Conservation (phyloP, 64 coral and sea anemone species). For the Stylophora pistillata region DNA sequence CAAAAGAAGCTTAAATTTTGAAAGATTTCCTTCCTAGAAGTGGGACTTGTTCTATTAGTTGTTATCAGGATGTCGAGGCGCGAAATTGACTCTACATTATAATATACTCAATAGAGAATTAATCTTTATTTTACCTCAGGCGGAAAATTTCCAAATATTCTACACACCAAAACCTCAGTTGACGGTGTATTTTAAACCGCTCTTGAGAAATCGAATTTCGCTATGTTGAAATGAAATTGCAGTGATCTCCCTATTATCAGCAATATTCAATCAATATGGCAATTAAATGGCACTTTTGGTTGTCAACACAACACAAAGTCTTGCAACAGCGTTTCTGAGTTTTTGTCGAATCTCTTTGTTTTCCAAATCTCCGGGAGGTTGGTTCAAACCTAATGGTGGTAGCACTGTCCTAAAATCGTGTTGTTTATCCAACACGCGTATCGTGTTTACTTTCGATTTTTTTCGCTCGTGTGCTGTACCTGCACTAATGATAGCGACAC, state of each 20-base stretch:
- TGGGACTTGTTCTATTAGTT: no score
- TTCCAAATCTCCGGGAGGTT: background rate
- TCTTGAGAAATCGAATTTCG: background rate
- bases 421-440: background rate
- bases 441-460: background rate
- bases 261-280: background rate
- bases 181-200: background rate
- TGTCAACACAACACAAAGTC: background rate
- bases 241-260: background rate
- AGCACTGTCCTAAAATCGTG: background rate
- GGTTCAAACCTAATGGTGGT: background rate
- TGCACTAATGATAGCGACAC: background rate
- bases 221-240: background rate
- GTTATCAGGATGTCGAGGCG: no score
- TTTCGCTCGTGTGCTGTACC: background rate
- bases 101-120: background rate
- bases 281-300: background rate
- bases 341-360: constrained; percentile 18
- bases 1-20: no score
- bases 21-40: no score
- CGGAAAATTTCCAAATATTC: constrained; percentile 2
- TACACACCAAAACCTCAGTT: background rate
- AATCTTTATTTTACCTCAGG: background rate
- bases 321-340: background rate
- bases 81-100: no score